Evolutionary conservation across 2,113 vertebrate genomes (phyloP).

Genomic region (Asarcornis scutulata): DNA sequence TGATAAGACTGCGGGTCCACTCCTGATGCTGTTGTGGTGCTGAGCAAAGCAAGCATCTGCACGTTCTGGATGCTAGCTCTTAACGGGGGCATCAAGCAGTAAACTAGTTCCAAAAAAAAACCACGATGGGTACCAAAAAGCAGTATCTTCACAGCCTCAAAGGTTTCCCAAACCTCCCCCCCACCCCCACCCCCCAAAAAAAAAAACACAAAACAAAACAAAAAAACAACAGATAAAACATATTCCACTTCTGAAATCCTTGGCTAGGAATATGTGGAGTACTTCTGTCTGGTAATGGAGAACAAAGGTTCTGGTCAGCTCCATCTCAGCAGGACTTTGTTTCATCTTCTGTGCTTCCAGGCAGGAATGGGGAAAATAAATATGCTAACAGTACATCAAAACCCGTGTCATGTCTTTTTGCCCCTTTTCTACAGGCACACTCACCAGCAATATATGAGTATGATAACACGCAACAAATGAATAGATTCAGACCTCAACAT

Average conservation of each 20-base stretch:
- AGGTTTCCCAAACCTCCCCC: no score
- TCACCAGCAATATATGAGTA: background rate
- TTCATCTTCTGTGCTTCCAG: background rate
- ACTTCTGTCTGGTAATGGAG: background rate
- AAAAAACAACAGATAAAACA: fast-evolving
- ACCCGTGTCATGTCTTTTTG: background rate
- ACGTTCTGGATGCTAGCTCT: background rate
- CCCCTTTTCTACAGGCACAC: background rate
- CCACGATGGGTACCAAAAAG: background rate
- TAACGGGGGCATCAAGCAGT: fast-evolving
- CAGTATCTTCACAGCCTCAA: background rate
- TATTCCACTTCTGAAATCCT: background rate
- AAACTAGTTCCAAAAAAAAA: background rate
- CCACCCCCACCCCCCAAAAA: fast-evolving
- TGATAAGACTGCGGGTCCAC: background rate
- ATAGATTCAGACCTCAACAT: background rate
- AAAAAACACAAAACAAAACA: background rate
- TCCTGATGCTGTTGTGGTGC: background rate
- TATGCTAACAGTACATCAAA: background rate
- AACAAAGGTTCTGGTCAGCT: background rate
- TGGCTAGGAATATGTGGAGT: background rate
- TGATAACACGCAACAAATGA: background rate
- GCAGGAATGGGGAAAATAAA: background rate
- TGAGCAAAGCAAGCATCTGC: background rate
- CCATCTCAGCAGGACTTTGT: background rate